Evolutionary conservation across 2,888 invertebrate species (phyloP).

Genomic region (Dugesia japonica): DNA sequence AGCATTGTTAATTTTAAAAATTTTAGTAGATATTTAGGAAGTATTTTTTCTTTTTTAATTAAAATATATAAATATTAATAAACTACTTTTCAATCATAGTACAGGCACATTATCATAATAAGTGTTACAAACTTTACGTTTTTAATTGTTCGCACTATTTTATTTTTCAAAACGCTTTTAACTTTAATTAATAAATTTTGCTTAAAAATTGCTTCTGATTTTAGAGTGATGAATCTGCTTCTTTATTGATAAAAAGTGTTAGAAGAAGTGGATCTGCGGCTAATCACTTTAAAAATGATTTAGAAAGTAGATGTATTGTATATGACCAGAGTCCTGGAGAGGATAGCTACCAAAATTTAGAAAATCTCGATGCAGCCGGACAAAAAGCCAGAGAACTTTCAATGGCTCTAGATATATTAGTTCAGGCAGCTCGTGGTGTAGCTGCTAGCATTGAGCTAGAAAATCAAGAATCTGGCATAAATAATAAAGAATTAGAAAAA

Average conservation of each 20-base stretch:
- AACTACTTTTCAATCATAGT: no score
- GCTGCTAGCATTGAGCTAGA: not conserved
- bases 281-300: not conserved
- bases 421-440: not conserved
- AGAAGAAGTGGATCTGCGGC: not conserved
- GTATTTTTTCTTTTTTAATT: no score
- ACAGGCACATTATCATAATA: no score
- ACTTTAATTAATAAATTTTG: no score
- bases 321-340: not conserved
- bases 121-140: no score
- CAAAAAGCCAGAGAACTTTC: not conserved
- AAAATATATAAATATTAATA: no score
- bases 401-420: not conserved
- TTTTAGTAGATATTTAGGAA: no score
- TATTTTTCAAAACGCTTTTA: no score
- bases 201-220: no score
- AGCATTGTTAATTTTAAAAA: no score
- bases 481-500: conserved; percentile 2
- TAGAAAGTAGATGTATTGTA: conserved; percentile 8
- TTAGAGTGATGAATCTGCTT: not conserved
- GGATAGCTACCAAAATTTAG: not conserved
- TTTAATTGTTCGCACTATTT: no score
- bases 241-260: not conserved
- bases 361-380: not conserved
- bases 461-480: not conserved